Percentiles rank a stretch among this genome's conserved stretches.
Conservation (phyloP, 2,113 vertebrate species). For the Abramis brama region DNA sequence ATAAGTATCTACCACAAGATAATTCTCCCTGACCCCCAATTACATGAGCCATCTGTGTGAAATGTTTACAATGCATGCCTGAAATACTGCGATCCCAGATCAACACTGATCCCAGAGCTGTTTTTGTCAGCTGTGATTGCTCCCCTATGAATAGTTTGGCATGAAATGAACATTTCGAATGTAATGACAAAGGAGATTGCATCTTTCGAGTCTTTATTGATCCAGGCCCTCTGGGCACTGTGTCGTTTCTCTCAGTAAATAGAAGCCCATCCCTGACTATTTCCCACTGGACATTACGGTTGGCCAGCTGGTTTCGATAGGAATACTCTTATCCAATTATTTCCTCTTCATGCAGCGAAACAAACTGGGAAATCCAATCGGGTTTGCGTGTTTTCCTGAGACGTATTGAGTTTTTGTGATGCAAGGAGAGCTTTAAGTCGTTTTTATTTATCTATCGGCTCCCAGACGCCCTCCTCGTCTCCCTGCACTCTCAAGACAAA, state of each 20-base stretch:
- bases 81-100: constrained; percentile 36
- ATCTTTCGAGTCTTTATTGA: constrained; percentile 59
- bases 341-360: constrained; percentile 2
- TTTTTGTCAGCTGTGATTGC: constrained; percentile 53
- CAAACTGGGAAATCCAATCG: background rate
- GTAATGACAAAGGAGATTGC: constrained; percentile 50
- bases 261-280: constrained; percentile 47
- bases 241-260: constrained; percentile 49
- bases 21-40: constrained; percentile 48
- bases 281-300: constrained; percentile 37
- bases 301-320: constrained; percentile 41
- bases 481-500: constrained; percentile 75
- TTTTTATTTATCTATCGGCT: constrained; percentile 68
- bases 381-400: constrained; percentile 52
- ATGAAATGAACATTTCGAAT: constrained; percentile 53
- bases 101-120: constrained; percentile 23
- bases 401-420: constrained; percentile 21
- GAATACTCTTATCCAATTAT: constrained; percentile 47
- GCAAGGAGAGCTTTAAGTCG: constrained; percentile 63
- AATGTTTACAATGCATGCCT: constrained; percentile 50
- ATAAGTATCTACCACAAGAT: background rate
- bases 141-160: constrained; percentile 57
- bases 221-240: constrained; percentile 57
- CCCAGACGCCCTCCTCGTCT: constrained; percentile 69
- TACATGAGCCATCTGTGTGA: constrained; percentile 25